A percentile compares a stretch with the other conserved stretches of the same genome.
Conservation (phyloP, 1,140 invertebrate species). For the Leptoteleia sp. region DNA sequence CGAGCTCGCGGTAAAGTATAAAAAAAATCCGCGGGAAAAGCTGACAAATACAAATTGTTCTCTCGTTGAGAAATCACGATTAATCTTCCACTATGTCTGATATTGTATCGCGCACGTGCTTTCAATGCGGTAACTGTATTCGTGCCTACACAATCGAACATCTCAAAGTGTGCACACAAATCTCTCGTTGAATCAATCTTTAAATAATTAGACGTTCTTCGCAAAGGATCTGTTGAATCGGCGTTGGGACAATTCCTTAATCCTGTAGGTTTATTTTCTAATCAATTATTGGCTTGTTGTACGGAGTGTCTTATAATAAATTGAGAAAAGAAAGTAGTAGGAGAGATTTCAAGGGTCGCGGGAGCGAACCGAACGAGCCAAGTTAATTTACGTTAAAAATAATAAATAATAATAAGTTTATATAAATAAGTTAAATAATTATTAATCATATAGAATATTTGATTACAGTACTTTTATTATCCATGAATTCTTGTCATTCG, state of each 20-base stretch:
- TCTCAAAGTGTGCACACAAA: slow-evolving; percentile 34
- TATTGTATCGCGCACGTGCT: slow-evolving; percentile 46
- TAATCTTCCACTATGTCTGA: slow-evolving; percentile 67
- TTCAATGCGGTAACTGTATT: slow-evolving; percentile 57
- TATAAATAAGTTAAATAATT: too few relatives aligned
- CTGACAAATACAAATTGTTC: slow-evolving; percentile 66
- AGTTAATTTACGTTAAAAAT: too few relatives aligned
- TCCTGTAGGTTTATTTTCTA: slow-evolving; percentile 56
- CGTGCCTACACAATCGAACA: slow-evolving; percentile 35
- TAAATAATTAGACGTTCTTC: slow-evolving; percentile 55
- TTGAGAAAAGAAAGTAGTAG: too few relatives aligned
- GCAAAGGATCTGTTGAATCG: slow-evolving; percentile 22
- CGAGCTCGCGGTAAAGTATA: slow-evolving; percentile 29
- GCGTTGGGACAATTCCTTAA: slow-evolving; percentile 33
- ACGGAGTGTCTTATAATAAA: slow-evolving; percentile 15
- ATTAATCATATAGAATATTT: too few relatives aligned
- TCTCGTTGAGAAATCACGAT: slow-evolving; percentile 64
- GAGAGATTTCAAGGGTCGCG: too few relatives aligned
- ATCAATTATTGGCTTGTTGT: slow-evolving; percentile 53
- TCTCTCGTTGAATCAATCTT: slow-evolving; percentile 42
- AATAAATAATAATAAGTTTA: too few relatives aligned
- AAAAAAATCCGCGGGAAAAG: slow-evolving; percentile 60
- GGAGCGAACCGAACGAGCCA: too few relatives aligned
- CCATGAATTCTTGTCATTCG: too few relatives aligned
- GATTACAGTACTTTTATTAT: too few relatives aligned